Base-by-base conservation (phyloP, 2,797 vertebrate species). In the Anisognathus igniventris region DNA sequence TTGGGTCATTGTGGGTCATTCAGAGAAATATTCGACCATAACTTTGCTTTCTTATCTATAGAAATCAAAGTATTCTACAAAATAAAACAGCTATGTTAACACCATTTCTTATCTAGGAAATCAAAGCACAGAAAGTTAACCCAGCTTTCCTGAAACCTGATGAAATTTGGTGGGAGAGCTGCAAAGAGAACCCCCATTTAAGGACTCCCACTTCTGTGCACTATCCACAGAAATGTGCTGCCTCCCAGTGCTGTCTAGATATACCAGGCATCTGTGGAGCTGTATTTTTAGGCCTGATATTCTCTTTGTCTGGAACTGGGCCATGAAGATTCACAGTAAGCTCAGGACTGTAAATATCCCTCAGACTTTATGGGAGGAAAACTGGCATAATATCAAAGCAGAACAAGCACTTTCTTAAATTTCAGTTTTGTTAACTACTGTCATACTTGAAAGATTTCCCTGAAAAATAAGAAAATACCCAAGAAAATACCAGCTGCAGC, bases 311-410 rank as follows among this genome's bases (percentile, higher is more conserved):
- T 96, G 81, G 58, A 96, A 88, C 85, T 78, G 87, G 68, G 78
- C 96, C 96, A 91, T 92, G 78, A 94, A 95, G 85, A 86, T 96
- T 94, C 92, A 71, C 81, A 95, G 93, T 93, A 92, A 94, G 68
- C 93, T 91, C 72, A 81, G 91, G 94, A 92, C 81, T 90, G 92
- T 93, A 96, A 97, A 92, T 86, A 89, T 70, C 67, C 90, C 90
- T 91, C 90, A 68, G 86, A 97, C 81, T 64, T 62, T 82, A 86
- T 51, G 77, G 68, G 56, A 95, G 87, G 68, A 92, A 96, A 93
- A 22, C n/a, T 96, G 96, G 96, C 96, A 81, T 88, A 37, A 62
- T 92, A 87, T 96, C 79, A 97, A 97, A 96, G 91, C 76, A 56
- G 57, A 86, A 37, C 39, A 87, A 92, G 91, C 84, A 84, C 72